phyloP scores from a whole-genome alignment of 2,113 vertebrate genomes.

The Menura novaehollandiae region DNA sequence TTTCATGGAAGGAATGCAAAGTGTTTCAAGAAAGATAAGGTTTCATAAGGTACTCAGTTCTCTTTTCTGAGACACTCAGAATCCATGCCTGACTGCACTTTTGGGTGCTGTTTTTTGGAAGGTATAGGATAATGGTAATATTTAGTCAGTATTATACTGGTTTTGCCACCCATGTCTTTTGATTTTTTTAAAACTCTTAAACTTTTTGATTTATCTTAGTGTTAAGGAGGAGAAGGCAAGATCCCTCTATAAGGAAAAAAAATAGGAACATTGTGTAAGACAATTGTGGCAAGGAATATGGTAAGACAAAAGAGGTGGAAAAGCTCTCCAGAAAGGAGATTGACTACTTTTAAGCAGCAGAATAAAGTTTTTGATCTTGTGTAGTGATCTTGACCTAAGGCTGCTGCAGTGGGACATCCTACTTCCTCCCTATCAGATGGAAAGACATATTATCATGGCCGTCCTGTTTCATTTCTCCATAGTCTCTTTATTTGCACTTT shows the following conservation, averaged over 20 bases:
- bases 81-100: neutral
- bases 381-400: neutral
- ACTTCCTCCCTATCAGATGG: neutral
- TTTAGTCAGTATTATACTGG: neutral
- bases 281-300: neutral
- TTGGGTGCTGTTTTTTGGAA: neutral
- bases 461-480: neutral
- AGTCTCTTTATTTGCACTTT: neutral
- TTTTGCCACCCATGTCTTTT: neutral
- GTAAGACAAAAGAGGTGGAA: neutral
- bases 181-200: neutral
- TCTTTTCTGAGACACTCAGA: neutral
- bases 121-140: neutral
- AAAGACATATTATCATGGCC: neutral
- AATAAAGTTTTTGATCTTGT: neutral
- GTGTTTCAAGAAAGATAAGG: neutral
- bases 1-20: neutral
- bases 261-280: neutral
- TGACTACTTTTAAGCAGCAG: neutral
- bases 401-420: neutral
- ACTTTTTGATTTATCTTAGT: neutral
- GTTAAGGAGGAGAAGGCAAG: neutral
- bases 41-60: neutral
- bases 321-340: neutral
- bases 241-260: neutral